Conservation (phyloP, 2,797 vertebrate species). For the Clarias pachynema region DNA sequence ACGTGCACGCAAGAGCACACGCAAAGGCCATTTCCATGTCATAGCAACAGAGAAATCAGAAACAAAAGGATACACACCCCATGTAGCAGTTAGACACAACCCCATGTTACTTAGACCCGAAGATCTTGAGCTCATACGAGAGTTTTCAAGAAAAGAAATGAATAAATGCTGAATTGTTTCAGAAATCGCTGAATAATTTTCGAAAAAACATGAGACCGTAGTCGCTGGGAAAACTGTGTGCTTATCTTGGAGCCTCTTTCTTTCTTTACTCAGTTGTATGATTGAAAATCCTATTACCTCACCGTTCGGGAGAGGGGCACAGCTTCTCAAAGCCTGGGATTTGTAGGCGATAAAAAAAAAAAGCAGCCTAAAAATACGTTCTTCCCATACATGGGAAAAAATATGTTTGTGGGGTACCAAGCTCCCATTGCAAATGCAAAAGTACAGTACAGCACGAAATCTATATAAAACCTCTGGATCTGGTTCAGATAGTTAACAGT, state of each 20-base stretch:
- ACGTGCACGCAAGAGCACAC: neutral
- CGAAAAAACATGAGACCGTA: neutral
- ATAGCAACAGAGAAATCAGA: conserved; percentile 5
- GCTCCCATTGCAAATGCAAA: neutral
- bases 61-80: neutral
- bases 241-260: neutral
- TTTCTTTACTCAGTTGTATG: conserved; percentile 33
- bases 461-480: neutral
- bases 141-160: neutral
- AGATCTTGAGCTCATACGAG: neutral
- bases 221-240: neutral
- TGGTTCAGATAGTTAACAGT: neutral
- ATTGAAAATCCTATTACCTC: conserved; percentile 49
- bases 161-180: too few relatives aligned
- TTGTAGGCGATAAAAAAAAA: neutral
- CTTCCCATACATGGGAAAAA: conserved; percentile 53
- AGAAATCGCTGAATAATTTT: neutral
- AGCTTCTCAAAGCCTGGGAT: conserved; percentile 10
- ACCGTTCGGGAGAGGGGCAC: conserved; percentile 33
- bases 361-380: conserved; percentile 51
- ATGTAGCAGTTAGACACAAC: too few relatives aligned
- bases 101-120: neutral
- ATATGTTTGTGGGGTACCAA: conserved; percentile 32
- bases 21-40: neutral
- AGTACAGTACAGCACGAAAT: conserved; percentile 22